Conservation (phyloP, 1,140 invertebrate genomes). For the Mycetomoellerius zeteki region DNA sequence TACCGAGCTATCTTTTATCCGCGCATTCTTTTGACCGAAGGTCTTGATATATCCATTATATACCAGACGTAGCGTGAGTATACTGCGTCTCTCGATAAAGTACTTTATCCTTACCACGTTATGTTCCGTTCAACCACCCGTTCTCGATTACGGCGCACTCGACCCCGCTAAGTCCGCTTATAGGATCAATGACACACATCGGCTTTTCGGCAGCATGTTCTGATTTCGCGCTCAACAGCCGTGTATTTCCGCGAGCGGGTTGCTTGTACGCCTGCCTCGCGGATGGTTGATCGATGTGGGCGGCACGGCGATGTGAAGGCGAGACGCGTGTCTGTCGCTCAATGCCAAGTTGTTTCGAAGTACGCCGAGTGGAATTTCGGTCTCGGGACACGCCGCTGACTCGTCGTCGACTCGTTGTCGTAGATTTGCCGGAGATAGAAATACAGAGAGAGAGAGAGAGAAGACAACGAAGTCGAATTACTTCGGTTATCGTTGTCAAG, state of each 20-base stretch:
- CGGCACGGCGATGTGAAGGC: constrained; percentile 32
- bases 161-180: constrained; percentile 42
- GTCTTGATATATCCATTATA: constrained; percentile 51
- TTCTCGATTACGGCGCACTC: constrained; percentile 38
- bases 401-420: constrained; percentile 52
- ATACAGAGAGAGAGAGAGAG: neutral
- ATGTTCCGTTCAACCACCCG: constrained; percentile 7
- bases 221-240: constrained; percentile 27
- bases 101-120: constrained; percentile 28
- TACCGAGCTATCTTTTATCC: constrained; percentile 11
- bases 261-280: constrained; percentile 24
- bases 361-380: constrained; percentile 64
- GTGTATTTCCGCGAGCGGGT: constrained; percentile 38
- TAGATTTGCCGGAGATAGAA: constrained; percentile 8
- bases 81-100: constrained; percentile 38
- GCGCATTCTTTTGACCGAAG: neutral
- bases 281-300: constrained; percentile 61
- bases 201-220: constrained; percentile 53
- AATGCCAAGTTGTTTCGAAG: constrained; percentile 63
- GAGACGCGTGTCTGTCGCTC: constrained; percentile 64
- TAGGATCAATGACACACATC: constrained; percentile 52
- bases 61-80: neutral
- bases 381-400: constrained; percentile 49
- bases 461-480: constrained; percentile 34
- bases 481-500: constrained; percentile 61